Conservation (phyloP, 1,140 invertebrate species). For the Penaeus vannamei region DNA sequence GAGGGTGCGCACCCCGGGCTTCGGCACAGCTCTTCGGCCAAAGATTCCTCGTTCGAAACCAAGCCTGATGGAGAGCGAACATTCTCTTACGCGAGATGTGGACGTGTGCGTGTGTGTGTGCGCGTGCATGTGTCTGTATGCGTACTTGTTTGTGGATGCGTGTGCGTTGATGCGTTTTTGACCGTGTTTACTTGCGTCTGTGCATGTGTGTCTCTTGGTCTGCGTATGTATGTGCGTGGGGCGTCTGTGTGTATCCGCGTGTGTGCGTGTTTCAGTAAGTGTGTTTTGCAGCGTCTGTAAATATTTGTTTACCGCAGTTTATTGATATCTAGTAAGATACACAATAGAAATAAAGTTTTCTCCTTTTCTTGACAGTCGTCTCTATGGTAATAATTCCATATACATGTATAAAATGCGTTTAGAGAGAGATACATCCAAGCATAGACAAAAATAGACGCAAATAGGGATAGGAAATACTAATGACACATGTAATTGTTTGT, state of each 20-base stretch:
- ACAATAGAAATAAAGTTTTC: too few relatives aligned
- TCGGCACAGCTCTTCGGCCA: too few relatives aligned
- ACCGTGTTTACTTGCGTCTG: neutral
- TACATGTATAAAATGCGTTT: neutral
- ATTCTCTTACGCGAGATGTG: conserved; percentile 50
- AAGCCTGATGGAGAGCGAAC: conserved; percentile 34
- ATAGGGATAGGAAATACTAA: neutral
- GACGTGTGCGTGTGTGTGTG: conserved; percentile 14
- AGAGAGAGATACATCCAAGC: neutral
- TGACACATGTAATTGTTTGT: neutral
- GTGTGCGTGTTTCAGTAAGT: neutral
- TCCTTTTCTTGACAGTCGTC: too few relatives aligned
- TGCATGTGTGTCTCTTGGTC: neutral
- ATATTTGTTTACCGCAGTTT: too few relatives aligned
- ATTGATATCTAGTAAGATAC: too few relatives aligned
- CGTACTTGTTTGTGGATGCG: neutral
- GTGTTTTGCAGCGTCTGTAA: neutral
- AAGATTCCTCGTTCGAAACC: neutral
- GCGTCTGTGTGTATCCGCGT: neutral
- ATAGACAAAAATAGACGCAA: neutral
- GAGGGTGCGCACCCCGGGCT: too few relatives aligned
- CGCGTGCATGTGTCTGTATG: conserved; percentile 13
- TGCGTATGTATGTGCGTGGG: neutral
- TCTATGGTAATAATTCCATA: neutral
- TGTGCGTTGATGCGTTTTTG: neutral